Conservation (phyloP, 2,888 invertebrate genomes). For the Drosophila ustulata region DNA sequence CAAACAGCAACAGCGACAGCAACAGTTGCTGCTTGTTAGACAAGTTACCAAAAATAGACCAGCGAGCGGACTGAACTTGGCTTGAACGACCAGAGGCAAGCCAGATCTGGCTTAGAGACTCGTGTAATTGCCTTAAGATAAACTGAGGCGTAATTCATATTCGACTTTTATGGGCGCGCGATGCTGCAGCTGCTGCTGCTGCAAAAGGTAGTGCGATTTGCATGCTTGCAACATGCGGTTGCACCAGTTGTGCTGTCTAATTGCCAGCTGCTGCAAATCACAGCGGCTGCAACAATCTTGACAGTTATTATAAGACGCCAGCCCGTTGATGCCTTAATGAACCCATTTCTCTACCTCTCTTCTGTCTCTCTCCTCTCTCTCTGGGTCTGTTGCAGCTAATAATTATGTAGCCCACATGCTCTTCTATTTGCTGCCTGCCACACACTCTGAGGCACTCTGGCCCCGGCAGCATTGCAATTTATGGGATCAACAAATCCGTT, state of each 20-base stretch:
- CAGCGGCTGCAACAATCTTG: slow-evolving; percentile 32
- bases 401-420: background rate
- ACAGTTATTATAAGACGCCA: slow-evolving; percentile 45
- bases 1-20: slow-evolving; percentile 58
- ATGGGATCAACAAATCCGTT: slow-evolving; percentile 77
- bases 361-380: background rate
- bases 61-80: slow-evolving; percentile 61
- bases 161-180: slow-evolving; percentile 55
- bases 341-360: slow-evolving; percentile 26
- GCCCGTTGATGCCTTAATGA: slow-evolving; percentile 48
- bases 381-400: background rate
- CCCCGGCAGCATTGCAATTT: slow-evolving; percentile 57
- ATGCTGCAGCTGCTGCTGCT: background rate
- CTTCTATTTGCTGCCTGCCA: background rate
- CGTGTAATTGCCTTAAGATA: slow-evolving; percentile 45
- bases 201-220: slow-evolving; percentile 27
- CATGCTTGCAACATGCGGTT: slow-evolving; percentile 26
- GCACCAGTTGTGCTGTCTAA: slow-evolving; percentile 11
- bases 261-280: slow-evolving; percentile 32
- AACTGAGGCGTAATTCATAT: slow-evolving; percentile 57
- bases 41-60: slow-evolving; percentile 80
- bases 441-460: slow-evolving; percentile 3
- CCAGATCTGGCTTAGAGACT: slow-evolving; percentile 43
- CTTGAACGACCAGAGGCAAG: slow-evolving; percentile 20
- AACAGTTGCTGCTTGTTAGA: slow-evolving; percentile 63